Percentiles rank a stretch among this genome's conserved stretches.
Evolutionary conservation across 2,113 vertebrate species (phyloP).

Genomic region (Typhlomys cinereus): DNA sequence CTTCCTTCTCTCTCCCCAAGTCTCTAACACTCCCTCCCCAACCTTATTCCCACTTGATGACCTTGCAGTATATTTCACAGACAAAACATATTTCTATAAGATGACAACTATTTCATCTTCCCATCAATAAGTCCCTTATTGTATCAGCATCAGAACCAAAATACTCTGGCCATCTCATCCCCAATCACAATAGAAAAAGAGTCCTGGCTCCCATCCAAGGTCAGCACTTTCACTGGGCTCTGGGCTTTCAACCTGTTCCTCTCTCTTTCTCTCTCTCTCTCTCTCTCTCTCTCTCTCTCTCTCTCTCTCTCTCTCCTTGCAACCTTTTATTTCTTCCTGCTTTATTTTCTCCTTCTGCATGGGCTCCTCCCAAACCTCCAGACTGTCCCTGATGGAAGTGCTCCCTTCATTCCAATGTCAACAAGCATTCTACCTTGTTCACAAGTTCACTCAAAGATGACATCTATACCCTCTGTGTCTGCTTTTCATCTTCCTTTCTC

Average conservation of each 20-base stretch:
- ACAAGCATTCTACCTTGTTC: not conserved
- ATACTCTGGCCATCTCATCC: not conserved
- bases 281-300: not conserved
- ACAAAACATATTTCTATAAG: slow-evolving; percentile 69
- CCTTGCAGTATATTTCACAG: slow-evolving; percentile 61
- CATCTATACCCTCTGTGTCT: not conserved
- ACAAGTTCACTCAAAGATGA: not conserved
- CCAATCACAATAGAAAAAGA: not conserved
- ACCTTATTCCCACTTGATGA: slow-evolving; percentile 39
- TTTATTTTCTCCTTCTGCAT: not conserved
- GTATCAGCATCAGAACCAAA: slow-evolving; percentile 28
- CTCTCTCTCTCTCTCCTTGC: not conserved
- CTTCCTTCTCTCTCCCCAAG: slow-evolving; percentile 32
- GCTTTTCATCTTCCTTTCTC: not conserved
- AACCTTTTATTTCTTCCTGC: slow-evolving; percentile 12
- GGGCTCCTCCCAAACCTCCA: not conserved
- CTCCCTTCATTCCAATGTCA: not conserved
- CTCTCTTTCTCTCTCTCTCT: not conserved
- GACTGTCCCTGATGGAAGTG: not conserved
- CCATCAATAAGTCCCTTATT: slow-evolving; percentile 60
- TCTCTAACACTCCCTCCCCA: not conserved
- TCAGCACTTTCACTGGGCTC: not conserved
- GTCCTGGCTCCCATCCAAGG: slow-evolving; percentile 13
- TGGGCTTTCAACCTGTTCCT: not conserved
- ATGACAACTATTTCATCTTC: slow-evolving; percentile 56